These are phyloP conservation scores for Koerneria pararmatus DNA, from an alignment of 2,888 invertebrate species.

Conservation along the genomic window DNA sequence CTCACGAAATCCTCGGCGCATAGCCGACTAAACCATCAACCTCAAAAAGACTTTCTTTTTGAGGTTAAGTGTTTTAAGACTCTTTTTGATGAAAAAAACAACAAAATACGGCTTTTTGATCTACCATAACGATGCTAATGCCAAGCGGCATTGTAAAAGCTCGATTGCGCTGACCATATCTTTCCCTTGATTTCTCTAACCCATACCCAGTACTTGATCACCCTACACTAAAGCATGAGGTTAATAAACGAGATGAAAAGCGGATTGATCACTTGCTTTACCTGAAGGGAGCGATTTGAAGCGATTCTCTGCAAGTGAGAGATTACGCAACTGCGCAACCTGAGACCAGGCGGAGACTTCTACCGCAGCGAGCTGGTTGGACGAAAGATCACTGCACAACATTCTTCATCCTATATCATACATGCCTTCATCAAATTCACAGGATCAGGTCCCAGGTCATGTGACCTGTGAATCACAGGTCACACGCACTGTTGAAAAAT, in stretches of 20 bases:
- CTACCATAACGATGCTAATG: too few relatives aligned
- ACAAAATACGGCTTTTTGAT: too few relatives aligned
- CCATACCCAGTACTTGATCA: neutral
- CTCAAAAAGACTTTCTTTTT: neutral
- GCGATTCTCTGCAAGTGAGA: constrained; percentile 20
- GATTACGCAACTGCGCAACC: neutral
- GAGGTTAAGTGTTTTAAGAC: neutral
- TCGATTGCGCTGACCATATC: too few relatives aligned
- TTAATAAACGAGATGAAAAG: neutral
- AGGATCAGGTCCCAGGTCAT: neutral
- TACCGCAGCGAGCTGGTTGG: constrained; percentile 3
- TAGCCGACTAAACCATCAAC: too few relatives aligned
- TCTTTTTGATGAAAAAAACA: neutral
- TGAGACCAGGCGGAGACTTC: constrained; percentile 11
- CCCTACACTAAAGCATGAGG: neutral
- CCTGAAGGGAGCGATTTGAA: constrained; percentile 18
- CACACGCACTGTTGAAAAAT: neutral
- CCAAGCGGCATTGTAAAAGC: too few relatives aligned
- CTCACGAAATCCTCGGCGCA: too few relatives aligned
- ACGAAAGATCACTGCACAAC: constrained; percentile 13
- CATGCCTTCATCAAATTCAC: neutral
- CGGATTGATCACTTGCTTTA: neutral
- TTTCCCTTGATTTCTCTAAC: too few relatives aligned
- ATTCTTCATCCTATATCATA: neutral
- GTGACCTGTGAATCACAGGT: neutral